Base-by-base conservation (phyloP, 2,113 vertebrate species). In the Collichthys lucidus region DNA sequence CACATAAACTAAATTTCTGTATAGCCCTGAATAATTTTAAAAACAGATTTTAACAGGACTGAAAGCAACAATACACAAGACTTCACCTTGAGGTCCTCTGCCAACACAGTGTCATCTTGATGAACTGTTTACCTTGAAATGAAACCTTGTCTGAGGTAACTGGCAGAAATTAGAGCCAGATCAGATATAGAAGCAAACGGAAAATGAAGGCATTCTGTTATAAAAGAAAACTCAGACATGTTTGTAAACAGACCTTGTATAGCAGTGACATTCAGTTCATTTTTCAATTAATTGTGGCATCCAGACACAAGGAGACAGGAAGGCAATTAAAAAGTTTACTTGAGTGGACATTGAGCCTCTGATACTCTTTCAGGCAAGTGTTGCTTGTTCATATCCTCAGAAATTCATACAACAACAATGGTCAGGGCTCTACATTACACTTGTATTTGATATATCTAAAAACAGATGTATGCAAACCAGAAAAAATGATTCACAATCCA, bases 21-120 rank as follows among this genome's bases (percentile, higher is more conserved):
- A 10, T 16, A 31, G 16, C 3, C 24, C 26, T 8, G 14, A 16
- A 29, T 59, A 9, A 29, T 5, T 55, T 22, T 9, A 11, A 8
- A 40, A 40, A 57, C 22, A 29, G 7, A 60, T 19, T 60, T 60
- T 60, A 60, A 60, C 10, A 19, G n/a, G 12, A 42, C 59, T 29
- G 42, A 66, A 26, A 67, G 24, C 50, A 35, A 60, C 71, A 85
- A 61, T 75, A 75, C 65, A 66, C 24, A 75, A 15, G 65, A n/a
- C 67, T 77, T 80, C 67, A 69, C 60, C 73, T 77, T 56, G 73
- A 76, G 60, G 67, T 65, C n/a, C 46, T 75, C 53, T 78, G 74
- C 82, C 69, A 61, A 35, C n/a, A 71, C 61, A 59, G 60, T 83
- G 74, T 83, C 74, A 83, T 59, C 53, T 20, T 79, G 56, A 74